A percentile compares a stretch with the other conserved stretches of the same genome.
phyloP scores from a whole-genome alignment of 2,888 invertebrate species.

The Hipparchia sbordonii region DNA sequence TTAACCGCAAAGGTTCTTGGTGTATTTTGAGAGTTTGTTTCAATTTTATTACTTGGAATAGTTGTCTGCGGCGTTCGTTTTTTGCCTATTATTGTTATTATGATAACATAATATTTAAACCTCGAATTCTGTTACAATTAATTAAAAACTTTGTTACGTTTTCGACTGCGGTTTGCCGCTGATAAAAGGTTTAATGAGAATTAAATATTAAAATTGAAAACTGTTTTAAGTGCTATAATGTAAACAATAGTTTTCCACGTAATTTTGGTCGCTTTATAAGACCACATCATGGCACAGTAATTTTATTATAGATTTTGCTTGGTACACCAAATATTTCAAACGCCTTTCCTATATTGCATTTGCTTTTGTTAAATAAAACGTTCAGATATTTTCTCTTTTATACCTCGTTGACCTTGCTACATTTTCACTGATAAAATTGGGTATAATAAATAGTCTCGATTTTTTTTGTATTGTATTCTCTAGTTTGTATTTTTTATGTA shows the following conservation, averaged over 20 bases:
- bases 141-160: background rate
- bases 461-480: no score
- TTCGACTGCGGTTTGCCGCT: background rate
- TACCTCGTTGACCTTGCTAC: no score
- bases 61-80: conserved; percentile 2
- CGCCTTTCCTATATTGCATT: no score
- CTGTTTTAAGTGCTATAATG: background rate
- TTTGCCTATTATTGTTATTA: conserved; percentile 13
- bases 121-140: background rate
- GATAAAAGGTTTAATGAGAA: background rate
- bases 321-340: no score
- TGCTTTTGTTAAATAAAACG: no score
- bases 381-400: no score
- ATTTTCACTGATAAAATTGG: no score
- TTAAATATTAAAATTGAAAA: background rate
- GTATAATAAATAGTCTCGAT: no score
- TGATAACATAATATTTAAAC: conserved; percentile 3
- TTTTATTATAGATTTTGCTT: background rate
- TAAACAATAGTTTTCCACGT: background rate
- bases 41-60: conserved; percentile 16
- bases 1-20: conserved; percentile 13
- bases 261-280: background rate
- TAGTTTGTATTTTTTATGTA: no score
- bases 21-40: conserved; percentile 17
- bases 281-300: no score